Evolutionary conservation across 2,888 invertebrate genomes (phyloP).

Genomic region (Aphrophora alni): DNA sequence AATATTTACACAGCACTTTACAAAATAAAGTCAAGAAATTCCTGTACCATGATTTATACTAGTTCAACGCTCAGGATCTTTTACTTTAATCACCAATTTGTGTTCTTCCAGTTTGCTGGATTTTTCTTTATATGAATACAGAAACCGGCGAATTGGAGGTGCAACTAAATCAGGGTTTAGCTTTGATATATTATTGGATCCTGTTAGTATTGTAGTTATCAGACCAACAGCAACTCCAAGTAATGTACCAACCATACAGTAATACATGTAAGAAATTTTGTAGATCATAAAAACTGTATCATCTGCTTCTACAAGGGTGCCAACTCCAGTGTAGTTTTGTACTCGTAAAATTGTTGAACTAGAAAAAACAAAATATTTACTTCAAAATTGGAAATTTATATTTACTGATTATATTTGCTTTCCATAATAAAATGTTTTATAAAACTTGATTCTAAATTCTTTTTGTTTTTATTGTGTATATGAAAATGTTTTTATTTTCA

Average conservation of each 20-base stretch:
- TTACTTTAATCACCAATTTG: background rate
- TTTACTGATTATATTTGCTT: too few relatives aligned
- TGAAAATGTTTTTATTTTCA: too few relatives aligned
- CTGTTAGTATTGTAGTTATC: background rate
- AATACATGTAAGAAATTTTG: constrained; percentile 38
- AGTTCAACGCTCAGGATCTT: background rate
- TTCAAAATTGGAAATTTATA: too few relatives aligned
- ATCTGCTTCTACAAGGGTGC: constrained; percentile 27
- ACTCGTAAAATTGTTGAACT: background rate
- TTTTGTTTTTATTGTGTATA: too few relatives aligned
- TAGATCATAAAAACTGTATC: constrained; percentile 25
- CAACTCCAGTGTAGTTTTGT: constrained; percentile 26
- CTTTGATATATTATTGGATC: background rate
- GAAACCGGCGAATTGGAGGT: background rate
- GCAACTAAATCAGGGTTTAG: background rate
- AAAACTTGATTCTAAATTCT: too few relatives aligned
- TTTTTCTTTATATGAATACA: background rate
- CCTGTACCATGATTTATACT: background rate
- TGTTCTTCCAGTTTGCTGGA: background rate
- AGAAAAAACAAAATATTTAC: background rate
- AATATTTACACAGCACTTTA: too few relatives aligned
- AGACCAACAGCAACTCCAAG: background rate
- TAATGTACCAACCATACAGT: constrained; percentile 22
- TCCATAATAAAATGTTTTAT: too few relatives aligned
- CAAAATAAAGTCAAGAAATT: background rate